phyloP scores from a whole-genome alignment of 2,888 invertebrate species.

The Chymomyza fuscimana region DNA sequence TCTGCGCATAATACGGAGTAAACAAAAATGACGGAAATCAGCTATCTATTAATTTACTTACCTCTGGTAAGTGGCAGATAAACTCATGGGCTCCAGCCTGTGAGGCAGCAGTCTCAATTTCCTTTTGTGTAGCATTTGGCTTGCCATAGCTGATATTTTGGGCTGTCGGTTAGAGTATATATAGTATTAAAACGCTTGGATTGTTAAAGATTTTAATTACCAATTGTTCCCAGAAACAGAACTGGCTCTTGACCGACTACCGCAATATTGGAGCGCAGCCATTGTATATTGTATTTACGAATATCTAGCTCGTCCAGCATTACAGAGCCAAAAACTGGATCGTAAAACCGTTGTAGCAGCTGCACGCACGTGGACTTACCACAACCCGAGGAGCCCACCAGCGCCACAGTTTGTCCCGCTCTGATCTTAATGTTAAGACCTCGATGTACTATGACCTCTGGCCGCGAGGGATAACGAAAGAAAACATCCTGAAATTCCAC shows the following conservation, averaged over 20 bases:
- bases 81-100: conserved; percentile 89
- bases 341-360: conserved; percentile 88
- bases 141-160: conserved; percentile 88
- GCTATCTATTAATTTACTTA: conserved; percentile 77
- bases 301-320: conserved; percentile 84
- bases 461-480: conserved; percentile 89
- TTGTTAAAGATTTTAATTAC: conserved; percentile 31
- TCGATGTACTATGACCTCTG: conserved; percentile 86
- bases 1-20: conserved; percentile 78
- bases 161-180: conserved; percentile 40
- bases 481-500: conserved; percentile 86
- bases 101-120: conserved; percentile 86
- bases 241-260: conserved; percentile 94
- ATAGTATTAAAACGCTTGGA: neutral
- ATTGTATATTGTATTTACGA: conserved; percentile 84
- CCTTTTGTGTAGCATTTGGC: conserved; percentile 84
- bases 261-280: conserved; percentile 89
- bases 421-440: conserved; percentile 84
- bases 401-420: conserved; percentile 86
- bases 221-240: conserved; percentile 89
- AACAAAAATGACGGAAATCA: conserved; percentile 28
- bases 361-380: conserved; percentile 92
- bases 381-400: conserved; percentile 88
- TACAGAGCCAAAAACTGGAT: conserved; percentile 83
- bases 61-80: conserved; percentile 86